These are phyloP conservation scores for Uloborus diversus DNA, from an alignment of 1,140 invertebrate species.

Conservation along the genomic window DNA sequence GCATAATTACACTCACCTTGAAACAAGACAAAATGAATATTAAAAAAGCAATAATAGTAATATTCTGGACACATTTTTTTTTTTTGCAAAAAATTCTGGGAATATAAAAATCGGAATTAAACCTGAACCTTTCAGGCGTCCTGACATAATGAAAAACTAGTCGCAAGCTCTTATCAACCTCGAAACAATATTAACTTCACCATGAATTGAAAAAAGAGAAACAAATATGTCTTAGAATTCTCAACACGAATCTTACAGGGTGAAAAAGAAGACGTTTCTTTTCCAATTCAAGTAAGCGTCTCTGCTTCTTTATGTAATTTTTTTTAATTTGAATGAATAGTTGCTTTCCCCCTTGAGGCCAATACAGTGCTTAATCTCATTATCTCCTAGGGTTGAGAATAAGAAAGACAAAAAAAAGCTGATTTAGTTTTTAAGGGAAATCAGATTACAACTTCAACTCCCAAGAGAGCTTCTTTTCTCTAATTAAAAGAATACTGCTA, in stretches of 20 bases:
- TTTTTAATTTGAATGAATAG: background rate
- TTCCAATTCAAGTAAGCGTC: background rate
- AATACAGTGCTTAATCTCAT: conserved; percentile 44
- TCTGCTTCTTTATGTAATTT: background rate
- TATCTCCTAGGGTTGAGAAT: background rate
- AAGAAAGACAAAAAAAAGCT: conserved; percentile 18
- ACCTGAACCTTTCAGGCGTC: no score
- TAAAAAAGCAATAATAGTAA: no score
- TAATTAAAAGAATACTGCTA: conserved; percentile 39
- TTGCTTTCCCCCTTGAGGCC: conserved; percentile 17
- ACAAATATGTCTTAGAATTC: no score
- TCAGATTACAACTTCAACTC: conserved; percentile 31
- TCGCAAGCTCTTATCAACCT: no score
- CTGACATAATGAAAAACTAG: no score
- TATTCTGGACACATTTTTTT: no score
- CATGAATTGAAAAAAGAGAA: no score
- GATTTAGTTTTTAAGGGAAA: conserved; percentile 50
- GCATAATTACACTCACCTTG: no score
- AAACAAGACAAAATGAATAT: no score
- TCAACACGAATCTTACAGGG: background rate
- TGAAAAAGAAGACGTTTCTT: background rate
- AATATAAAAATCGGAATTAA: no score
- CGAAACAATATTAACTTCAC: no score
- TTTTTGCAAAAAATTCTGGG: no score
- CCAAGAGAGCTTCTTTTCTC: background rate